These are phyloP conservation scores for Dicycla oo DNA, from an alignment of 2,888 invertebrate genomes.

Conservation along the genomic window DNA sequence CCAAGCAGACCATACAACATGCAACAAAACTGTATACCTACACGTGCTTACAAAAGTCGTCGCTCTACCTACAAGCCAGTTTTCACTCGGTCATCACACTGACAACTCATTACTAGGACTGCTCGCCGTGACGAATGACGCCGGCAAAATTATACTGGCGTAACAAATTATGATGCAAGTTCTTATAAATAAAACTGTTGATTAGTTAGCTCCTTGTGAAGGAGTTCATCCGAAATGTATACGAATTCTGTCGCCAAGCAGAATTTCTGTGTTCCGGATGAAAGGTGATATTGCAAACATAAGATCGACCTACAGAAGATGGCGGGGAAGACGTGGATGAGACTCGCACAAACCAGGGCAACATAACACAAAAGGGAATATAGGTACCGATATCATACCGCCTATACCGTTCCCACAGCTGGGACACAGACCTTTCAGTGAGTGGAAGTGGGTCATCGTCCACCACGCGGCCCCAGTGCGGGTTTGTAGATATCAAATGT, in stretches of 20 bases:
- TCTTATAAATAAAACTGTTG: slow-evolving; percentile 26
- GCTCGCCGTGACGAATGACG: slow-evolving; percentile 40
- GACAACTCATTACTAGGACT: slow-evolving; percentile 27
- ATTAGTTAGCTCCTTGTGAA: slow-evolving; percentile 1
- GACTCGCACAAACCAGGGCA: too few species aligned
- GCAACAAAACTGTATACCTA: background rate
- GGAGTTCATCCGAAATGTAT: background rate
- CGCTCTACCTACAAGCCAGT: slow-evolving; percentile 7
- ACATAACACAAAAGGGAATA: too few species aligned
- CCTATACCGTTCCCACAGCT: too few species aligned
- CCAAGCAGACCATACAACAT: background rate
- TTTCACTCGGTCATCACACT: slow-evolving; percentile 47
- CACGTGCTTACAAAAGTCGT: slow-evolving; percentile 9
- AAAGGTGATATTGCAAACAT: too few species aligned
- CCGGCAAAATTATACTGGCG: slow-evolving; percentile 19
- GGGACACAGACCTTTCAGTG: too few species aligned
- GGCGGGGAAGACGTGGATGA: too few species aligned
- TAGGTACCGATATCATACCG: too few species aligned
- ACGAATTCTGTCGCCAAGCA: background rate
- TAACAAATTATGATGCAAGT: slow-evolving; percentile 41
- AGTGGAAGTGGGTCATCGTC: too few species aligned
- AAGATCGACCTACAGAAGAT: too few species aligned
- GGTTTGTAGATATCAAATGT: too few species aligned
- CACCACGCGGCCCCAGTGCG: too few species aligned
- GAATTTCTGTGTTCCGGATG: background rate